Base-by-base conservation (phyloP, 2,888 invertebrate species). In the Hecatera dysodea region DNA sequence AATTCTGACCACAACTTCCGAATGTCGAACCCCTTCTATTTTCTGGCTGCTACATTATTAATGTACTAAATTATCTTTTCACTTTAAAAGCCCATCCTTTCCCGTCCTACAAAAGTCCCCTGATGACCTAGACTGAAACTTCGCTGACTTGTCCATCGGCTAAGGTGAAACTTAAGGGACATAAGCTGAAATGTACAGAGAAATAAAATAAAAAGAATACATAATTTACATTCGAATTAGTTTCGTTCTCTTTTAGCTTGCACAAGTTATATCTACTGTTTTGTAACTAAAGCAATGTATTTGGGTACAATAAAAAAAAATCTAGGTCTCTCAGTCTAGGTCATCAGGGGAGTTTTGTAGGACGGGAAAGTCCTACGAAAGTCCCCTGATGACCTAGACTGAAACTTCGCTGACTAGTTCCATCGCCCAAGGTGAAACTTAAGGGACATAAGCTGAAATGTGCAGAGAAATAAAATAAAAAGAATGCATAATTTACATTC, bases 121-220 rank as follows among this genome's bases (percentile, higher is more conserved):
- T 52, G 60, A 59, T 76, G 72, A 76, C 86, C 78, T 79, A 72
- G 57, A 77, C 67, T 67, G 1, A 57, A 84, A 83, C 66, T 82
- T 71, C n/a, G 52, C 36, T 61, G 69, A 74, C 65, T 77, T 68
- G 66, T 55, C 72, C 75, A 67, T 53, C 61, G 59, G 48, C 33
- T 36, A 53, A 72, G 66, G 65, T 71, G 55, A 72, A 80, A 79
- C 66, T 68, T 75, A 55, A 56, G 60, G 66, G 68, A 50, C 63
- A 50, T 33, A 39, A 64, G 57, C 46, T 78, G 27, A 72, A 81
- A 75, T 80, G 76, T 73, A 81, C 77, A 73, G 72, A 74, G 60
- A 72, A 72, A 36, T 11, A 9, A n/a, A n/a, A n/a, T n/a, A n/a
- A n/a, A n/a, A n/a, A n/a, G n/a, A n/a, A n/a, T n/a, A n/a, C n/a